Base-by-base conservation (phyloP, 2,797 vertebrate species). In the Gymnothorax reevesii region DNA sequence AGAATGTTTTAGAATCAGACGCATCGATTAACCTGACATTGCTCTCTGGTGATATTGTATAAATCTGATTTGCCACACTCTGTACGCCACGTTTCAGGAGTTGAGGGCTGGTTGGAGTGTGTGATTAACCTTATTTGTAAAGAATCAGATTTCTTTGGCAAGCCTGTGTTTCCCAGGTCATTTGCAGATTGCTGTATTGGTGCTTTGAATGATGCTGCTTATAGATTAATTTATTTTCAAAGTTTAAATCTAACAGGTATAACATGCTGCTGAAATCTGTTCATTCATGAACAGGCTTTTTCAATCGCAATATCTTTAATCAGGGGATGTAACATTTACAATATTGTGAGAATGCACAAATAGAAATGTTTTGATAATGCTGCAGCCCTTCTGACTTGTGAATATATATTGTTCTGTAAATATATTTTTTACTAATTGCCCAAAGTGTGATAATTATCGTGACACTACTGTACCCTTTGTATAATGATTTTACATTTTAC, bases 361-460 rank as follows among this genome's bases (percentile, higher is more conserved):
- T 27, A 42, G 8, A 73, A 33, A 49, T 77, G 17, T 77, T 49
- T 42, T 13, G 27, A 17, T 7, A 77, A 17, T 77, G 73, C 73
- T 49, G 73, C 13, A 12, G 13, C 52, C 22, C 22, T 7, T 80
- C 75, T 79, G 75, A 49, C 75, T 52, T 79, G 33, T 79, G 20
- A 79, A 54, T 80, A 4, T 80, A 17, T 55, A 1, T 80, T 80
- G n/a, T 77, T 77, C 42, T 77, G 49, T 77, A 77, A 77, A 80
- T 80, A 80, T 10, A 80, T 80, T 80, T 80, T 80, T 52, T 80
- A 80, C n/a, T 80, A 52, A 9, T 79, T 52, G 75, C 22, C 8
- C 15, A 17, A 79, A 79, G 15, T 79, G 42, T 13, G 7, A 25
- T 80, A 54, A 54, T 54, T 80, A 54, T 80, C 54, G 49, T 33